Conservation (phyloP, 53 echinoderm and acorn worm genomes). For the Apostichopus leukothele region DNA sequence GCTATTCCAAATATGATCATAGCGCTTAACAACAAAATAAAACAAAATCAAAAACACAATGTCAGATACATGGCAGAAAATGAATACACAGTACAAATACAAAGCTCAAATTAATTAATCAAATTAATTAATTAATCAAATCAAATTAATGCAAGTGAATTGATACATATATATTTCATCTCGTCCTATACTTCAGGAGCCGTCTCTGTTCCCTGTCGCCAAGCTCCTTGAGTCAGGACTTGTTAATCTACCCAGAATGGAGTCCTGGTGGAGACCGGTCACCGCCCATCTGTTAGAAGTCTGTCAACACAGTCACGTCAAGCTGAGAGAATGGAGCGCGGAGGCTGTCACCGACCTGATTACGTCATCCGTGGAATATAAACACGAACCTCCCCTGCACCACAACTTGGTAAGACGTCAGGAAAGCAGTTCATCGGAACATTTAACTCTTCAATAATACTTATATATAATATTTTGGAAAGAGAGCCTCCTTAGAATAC, state of each 20-base stretch:
- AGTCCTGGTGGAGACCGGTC: conserved; percentile 90
- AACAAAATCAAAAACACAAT: too few species aligned
- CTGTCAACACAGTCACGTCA: conserved; percentile 78
- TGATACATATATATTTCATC: neutral
- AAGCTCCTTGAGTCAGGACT: conserved; percentile 93
- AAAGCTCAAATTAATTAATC: too few species aligned
- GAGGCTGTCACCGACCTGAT: conserved; percentile 85
- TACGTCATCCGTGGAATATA: conserved; percentile 76
- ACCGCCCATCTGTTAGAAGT: conserved; percentile 87
- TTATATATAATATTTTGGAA: too few species aligned
- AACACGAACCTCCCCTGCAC: conserved; percentile 82
- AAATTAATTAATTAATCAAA: too few species aligned
- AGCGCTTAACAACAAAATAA: too few species aligned
- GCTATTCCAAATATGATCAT: too few species aligned
- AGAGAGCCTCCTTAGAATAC: too few species aligned
- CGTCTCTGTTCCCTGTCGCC: conserved; percentile 92
- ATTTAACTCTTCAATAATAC: too few species aligned
- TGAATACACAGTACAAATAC: too few species aligned
- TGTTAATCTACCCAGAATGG: conserved; percentile 91
- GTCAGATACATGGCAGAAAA: too few species aligned
- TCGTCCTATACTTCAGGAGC: conserved; percentile 59
- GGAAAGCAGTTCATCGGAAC: neutral
- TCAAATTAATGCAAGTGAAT: neutral
- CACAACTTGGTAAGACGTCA: conserved; percentile 76
- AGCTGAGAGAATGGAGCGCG: conserved; percentile 91